A percentile compares a stretch with the other conserved stretches of the same genome.
Evolutionary conservation across 2,113 vertebrate genomes (phyloP).

Genomic region (Alligator mississippiensis): DNA sequence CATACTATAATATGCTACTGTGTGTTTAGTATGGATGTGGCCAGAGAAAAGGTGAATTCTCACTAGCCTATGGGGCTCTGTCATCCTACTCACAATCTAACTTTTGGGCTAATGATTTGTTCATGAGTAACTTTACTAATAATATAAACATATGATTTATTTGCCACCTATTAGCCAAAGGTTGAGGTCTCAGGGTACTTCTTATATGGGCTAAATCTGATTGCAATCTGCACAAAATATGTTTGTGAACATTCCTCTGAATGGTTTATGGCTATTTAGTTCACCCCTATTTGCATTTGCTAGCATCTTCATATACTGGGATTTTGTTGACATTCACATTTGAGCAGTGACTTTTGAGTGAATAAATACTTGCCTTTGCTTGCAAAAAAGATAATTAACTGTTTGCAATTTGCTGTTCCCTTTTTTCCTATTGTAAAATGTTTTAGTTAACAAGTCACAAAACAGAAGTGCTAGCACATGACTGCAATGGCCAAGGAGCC

Average conservation of each 20-base stretch:
- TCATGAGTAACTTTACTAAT: not conserved
- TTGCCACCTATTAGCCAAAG: not conserved
- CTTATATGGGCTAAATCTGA: not conserved
- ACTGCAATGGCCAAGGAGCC: not conserved
- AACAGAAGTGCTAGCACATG: not conserved
- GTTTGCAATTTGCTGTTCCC: slow-evolving; percentile 44
- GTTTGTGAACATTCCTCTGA: not conserved
- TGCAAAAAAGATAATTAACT: slow-evolving; percentile 31
- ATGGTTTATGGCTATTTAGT: not conserved
- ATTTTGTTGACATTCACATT: slow-evolving; percentile 19
- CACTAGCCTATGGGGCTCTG: not conserved
- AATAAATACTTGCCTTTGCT: not conserved
- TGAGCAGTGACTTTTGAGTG: not conserved
- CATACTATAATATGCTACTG: too few relatives aligned
- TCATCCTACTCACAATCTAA: not conserved
- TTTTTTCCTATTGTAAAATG: not conserved
- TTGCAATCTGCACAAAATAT: not conserved
- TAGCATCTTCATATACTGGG: not conserved
- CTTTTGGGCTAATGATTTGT: not conserved
- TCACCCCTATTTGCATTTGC: not conserved
- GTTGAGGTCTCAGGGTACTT: not conserved
- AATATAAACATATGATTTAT: not conserved
- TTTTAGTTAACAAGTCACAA: not conserved
- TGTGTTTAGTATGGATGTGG: too few relatives aligned
- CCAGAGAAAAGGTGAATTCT: not conserved